Base-by-base conservation (phyloP, 1,140 invertebrate genomes). In the Drosophila kurseongensis region DNA sequence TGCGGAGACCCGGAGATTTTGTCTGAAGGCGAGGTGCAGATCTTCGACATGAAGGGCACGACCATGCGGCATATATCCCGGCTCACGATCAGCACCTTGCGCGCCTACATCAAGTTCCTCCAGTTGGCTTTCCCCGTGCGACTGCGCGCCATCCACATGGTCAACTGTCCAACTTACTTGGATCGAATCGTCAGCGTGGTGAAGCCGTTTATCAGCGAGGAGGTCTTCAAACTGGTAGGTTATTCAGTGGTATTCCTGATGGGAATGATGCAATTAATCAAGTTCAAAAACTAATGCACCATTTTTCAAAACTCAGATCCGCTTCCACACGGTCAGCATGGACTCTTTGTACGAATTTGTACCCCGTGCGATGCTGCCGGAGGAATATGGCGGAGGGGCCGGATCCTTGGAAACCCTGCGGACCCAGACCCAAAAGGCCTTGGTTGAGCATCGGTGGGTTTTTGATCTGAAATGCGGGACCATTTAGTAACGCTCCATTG, bases 71-170 rank as follows among this genome's bases (percentile, higher is more conserved):
- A 96, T 69, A 92, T 95, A 9, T 93, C 94, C 7, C 95, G 94
- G 84, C 82, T 96, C 18, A 94, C 94, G 57, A 92, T 96, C 36
- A 93, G 93, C 1, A 94, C 94, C 23, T 78, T 96, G n/a, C 73
- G 91, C 3, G 81, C 80, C 8, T 91, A 91, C 67, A 72, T 92
- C 12, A 85, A 84, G 44, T 92, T 92, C 71, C 69, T 91, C 14
- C 93, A 97, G 95, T 95, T 96, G 92, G 95, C 95, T 0, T 95
- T 96, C 78, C 96, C 96, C 0, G 94, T 96, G 41, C 94, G 95
- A 75, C 93, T 97, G 59, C 96, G 96, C 81, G 95, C 95, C 71
- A 95, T 97, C 41, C 96, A 97, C 91, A 94, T 96, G 62, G 93
- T 96, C 40, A 95, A 96, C 77, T 93, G 94, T 4, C 94, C 95